These are phyloP conservation scores for Oryzaephilus surinamensis DNA, from an alignment of 1,140 invertebrate genomes.

Conservation along the genomic window DNA sequence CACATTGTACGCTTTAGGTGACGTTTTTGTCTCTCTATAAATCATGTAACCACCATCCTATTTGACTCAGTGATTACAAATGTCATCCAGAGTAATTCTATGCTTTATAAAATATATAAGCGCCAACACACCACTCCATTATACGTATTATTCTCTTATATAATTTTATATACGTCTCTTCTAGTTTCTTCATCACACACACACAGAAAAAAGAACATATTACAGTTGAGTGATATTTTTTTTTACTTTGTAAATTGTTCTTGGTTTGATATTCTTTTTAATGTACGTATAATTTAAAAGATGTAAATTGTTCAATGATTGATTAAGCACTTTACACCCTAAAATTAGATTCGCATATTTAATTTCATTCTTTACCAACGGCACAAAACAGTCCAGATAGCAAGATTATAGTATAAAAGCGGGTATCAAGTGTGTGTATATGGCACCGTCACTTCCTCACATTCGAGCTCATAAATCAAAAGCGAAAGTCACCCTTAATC, in stretches of 20 bases:
- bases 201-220: too few relatives aligned
- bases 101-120: slow-evolving; percentile 15
- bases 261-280: too few relatives aligned
- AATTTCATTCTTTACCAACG: slow-evolving; percentile 9
- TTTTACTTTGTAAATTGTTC: too few relatives aligned
- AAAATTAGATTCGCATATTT: slow-evolving; percentile 13
- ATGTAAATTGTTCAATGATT: too few relatives aligned
- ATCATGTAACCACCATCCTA: slow-evolving; percentile 25
- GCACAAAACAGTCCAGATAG: too few relatives aligned
- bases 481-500: slow-evolving; percentile 7
- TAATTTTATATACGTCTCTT: too few relatives aligned
- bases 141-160: neutral
- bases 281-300: too few relatives aligned
- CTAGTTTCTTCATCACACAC: too few relatives aligned
- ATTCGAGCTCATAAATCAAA: slow-evolving; percentile 11
- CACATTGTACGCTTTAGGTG: slow-evolving; percentile 25
- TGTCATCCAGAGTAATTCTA: slow-evolving; percentile 27
- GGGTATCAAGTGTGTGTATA: neutral
- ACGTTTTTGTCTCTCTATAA: slow-evolving; percentile 21
- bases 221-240: too few relatives aligned
- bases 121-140: neutral
- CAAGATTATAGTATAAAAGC: too few relatives aligned
- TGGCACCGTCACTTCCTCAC: slow-evolving; percentile 8
- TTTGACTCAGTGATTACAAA: slow-evolving; percentile 27
- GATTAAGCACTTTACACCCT: slow-evolving; percentile 11